phyloP scores from a whole-genome alignment of 2,113 vertebrate genomes.

The Sapayoa aenigma region DNA sequence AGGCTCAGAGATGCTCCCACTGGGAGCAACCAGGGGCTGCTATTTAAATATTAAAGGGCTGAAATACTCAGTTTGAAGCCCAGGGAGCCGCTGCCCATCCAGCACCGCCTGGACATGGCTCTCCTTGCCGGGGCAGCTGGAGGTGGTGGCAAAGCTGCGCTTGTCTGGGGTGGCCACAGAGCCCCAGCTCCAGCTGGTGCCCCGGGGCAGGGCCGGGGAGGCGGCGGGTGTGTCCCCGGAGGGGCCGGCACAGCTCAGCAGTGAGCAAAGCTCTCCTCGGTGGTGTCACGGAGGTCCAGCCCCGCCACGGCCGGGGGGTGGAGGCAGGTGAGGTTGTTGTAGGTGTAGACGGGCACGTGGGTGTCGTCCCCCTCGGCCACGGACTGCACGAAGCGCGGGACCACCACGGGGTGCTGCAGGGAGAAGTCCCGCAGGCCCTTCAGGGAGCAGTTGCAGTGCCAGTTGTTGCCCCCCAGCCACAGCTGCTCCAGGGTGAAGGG shows the following conservation, averaged over 20 bases:
- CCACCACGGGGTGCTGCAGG: slow-evolving; percentile 72
- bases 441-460: slow-evolving; percentile 87
- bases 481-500: slow-evolving; percentile 82
- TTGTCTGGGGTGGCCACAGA: neutral
- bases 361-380: slow-evolving; percentile 82
- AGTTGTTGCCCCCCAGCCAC: slow-evolving; percentile 88
- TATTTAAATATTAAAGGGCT: neutral
- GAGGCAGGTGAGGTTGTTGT: slow-evolving; percentile 92
- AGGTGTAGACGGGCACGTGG: slow-evolving; percentile 76
- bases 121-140: neutral
- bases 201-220: neutral
- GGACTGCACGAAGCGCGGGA: slow-evolving; percentile 84
- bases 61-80: neutral
- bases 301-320: slow-evolving; percentile 75
- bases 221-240: neutral
- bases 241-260: slow-evolving; percentile 65
- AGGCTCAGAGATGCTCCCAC: neutral
- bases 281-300: slow-evolving; percentile 84
- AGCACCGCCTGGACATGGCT: neutral
- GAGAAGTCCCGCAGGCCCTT: slow-evolving; percentile 81
- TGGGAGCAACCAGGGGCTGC: neutral
- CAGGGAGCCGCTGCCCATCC: neutral
- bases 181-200: neutral
- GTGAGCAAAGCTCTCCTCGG: slow-evolving; percentile 75
- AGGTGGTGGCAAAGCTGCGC: neutral